Base-by-base conservation (phyloP, 2,797 vertebrate species). In the Malacoctenus gilli region DNA sequence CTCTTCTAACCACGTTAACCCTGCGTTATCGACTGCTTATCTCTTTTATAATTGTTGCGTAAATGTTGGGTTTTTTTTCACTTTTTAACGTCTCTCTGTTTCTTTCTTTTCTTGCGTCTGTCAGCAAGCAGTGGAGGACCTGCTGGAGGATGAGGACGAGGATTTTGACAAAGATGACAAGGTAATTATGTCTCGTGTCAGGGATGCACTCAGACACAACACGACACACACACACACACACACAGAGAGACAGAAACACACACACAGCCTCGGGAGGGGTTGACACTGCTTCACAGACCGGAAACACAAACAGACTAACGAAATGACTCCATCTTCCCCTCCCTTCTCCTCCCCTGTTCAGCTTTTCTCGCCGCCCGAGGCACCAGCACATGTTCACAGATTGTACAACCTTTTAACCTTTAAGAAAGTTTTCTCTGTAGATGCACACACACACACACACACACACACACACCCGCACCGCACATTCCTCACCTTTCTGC, bases 161-260 rank as follows among this genome's bases (percentile, higher is more conserved):
- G 97, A 98, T 78, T 95, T 94, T 92, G 97, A 98, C 92, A 98
- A 93, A 95, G 96, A 97, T 93, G 96, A 99, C 95, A 99, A 97
- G 96, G 97, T 99, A 97, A 96, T 96, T 95, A 95, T 94, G 90
- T 79, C 80, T 90, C 78, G 85, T 91, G 88, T 89, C 90, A 90
- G 78, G 89, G 89, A 78, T 67, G 36, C 50, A 72, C 34, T 15
- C 23, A 20, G 41, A 22, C 38, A 13, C 48, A 28, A 58, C 10
- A 54, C 16, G n/a, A 7, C n/a, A 5, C 16, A 10, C 34, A 19
- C 23, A 15, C 51, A 22, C 38, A 13, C 42, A 30, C 34, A 23
- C 35, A n/a, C 35, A 19, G 15, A 25, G 37, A 52, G 32, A 15
- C 38, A 44, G 30, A 10, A 22, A 8, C 36, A 31, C 64, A 66